Evolutionary conservation across 1,140 invertebrate species (phyloP).

Genomic region (Venturia canescens): DNA sequence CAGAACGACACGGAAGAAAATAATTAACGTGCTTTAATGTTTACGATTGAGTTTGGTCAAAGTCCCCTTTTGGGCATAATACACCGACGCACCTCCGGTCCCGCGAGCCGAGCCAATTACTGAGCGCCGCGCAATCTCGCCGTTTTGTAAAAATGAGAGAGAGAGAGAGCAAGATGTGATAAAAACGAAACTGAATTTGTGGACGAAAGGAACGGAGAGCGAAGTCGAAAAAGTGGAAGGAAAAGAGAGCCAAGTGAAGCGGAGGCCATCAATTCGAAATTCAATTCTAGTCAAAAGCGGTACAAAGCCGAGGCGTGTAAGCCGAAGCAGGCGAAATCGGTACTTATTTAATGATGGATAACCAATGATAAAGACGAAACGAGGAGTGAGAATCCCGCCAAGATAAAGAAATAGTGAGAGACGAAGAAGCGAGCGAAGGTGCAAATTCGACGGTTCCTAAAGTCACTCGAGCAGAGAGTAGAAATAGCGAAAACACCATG

Average conservation of each 20-base stretch:
- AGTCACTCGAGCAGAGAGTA: constrained; percentile 34
- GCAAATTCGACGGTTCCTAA: constrained; percentile 39
- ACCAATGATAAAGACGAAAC: constrained; percentile 40
- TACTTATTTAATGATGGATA: constrained; percentile 71
- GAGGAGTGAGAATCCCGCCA: not conserved
- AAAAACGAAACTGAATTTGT: not conserved
- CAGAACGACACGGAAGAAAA: constrained; percentile 41
- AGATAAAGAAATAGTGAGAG: constrained; percentile 17
- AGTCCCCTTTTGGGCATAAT: constrained; percentile 77
- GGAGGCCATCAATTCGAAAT: constrained; percentile 67
- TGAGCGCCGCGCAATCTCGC: not conserved
- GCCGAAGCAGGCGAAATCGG: constrained; percentile 67
- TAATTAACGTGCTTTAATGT: constrained; percentile 65
- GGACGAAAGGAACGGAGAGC: not conserved
- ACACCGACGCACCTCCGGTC: constrained; percentile 74
- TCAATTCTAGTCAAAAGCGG: constrained; percentile 77
- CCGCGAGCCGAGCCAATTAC: constrained; percentile 53
- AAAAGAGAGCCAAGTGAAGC: constrained; percentile 2
- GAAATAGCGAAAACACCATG: constrained; percentile 9
- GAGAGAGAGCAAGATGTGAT: not conserved
- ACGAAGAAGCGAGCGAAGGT: constrained; percentile 2
- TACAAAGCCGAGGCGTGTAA: constrained; percentile 70
- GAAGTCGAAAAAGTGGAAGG: not conserved
- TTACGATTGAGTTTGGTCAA: constrained; percentile 76
- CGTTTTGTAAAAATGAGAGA: constrained; percentile 8